These are phyloP conservation scores for Smithornis capensis DNA, from an alignment of 2,113 vertebrate genomes.

Conservation along the genomic window DNA sequence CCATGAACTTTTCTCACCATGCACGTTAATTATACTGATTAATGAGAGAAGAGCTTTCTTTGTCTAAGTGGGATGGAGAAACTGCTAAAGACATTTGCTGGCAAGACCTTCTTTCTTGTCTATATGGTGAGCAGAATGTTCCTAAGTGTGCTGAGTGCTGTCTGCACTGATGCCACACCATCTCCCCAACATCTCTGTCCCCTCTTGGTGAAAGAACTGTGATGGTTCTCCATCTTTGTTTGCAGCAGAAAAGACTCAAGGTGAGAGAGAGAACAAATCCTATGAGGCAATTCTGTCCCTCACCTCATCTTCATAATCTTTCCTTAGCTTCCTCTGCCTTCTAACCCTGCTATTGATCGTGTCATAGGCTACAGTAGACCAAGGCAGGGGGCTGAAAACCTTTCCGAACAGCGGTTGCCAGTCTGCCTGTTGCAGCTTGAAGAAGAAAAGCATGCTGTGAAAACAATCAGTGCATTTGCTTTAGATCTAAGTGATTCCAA, in stretches of 20 bases:
- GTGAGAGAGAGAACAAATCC: conserved; percentile 78
- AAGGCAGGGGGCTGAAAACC: conserved; percentile 84
- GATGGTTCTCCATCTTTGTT: conserved; percentile 54
- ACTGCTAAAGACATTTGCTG: not conserved
- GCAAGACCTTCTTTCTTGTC: not conserved
- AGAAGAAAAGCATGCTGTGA: conserved; percentile 84
- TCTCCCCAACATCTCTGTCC: not conserved
- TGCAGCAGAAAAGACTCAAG: conserved; percentile 66
- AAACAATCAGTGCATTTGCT: conserved; percentile 91
- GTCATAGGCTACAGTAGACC: conserved; percentile 76
- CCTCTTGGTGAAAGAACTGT: not conserved
- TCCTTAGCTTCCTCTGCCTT: conserved; percentile 69
- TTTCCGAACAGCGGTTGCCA: conserved; percentile 68
- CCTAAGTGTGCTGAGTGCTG: not conserved
- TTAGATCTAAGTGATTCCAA: conserved; percentile 87
- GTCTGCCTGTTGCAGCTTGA: conserved; percentile 71
- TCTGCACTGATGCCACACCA: rapidly evolving
- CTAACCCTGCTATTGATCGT: conserved; percentile 81
- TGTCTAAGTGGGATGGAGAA: too few relatives aligned
- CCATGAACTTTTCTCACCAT: not conserved
- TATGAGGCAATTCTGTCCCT: conserved; percentile 72
- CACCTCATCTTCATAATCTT: conserved; percentile 83
- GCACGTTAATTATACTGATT: not conserved
- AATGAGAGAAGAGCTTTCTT: not conserved
- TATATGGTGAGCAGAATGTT: not conserved